Base-by-base conservation (phyloP, 1,140 invertebrate species). In the Eufriesea mexicana region DNA sequence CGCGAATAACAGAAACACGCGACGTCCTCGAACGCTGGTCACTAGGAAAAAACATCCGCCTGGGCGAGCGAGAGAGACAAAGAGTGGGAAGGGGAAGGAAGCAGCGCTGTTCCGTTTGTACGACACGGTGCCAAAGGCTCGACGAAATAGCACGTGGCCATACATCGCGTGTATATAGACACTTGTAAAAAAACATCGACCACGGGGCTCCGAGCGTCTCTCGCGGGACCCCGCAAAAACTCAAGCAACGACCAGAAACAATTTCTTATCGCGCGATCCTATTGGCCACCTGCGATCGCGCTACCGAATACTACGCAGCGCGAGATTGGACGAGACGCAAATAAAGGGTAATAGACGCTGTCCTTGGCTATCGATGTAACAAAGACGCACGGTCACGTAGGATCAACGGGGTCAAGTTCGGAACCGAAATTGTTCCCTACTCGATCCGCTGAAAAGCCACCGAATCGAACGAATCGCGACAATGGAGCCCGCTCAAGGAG, bases 131-230 rank as follows among this genome's bases (percentile, higher is more conserved):
- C 7, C 10, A 6, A 54, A 28, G 2, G 7, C 57, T 25, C 9
- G 18, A n/a, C 16, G 18, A 80, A 59, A 64, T 64, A 80, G n/a
- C 70, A 74, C 78, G 70, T 74, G 70, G 59, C 2, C 20, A 72
- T 18, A 61, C 42, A 61, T 64, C 61, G 23, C 45, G 6, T 51
- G 23, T 2, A 9, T 2, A 18, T 9, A 42, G 5, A 35, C 16
- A 12, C 7, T 61, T 5, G 5, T 9, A 18, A 59, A 25, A 14
- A n/a, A 51, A 51, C 28, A 59, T 9, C 2, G 9, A 42, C 0
- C 6, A 23, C 10, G 20, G 45, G 5, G 20, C 25, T 12, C 0
- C 55, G 35, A 45, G 18, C n/a, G 47, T 28, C 45, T 51, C 23
- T 35, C 57, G 20, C 20, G 42, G 42, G 20, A 67, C 35, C 28